These are phyloP conservation scores for Trialeurodes vaporariorum DNA, from an alignment of 1,140 invertebrate species.

Conservation along the genomic window DNA sequence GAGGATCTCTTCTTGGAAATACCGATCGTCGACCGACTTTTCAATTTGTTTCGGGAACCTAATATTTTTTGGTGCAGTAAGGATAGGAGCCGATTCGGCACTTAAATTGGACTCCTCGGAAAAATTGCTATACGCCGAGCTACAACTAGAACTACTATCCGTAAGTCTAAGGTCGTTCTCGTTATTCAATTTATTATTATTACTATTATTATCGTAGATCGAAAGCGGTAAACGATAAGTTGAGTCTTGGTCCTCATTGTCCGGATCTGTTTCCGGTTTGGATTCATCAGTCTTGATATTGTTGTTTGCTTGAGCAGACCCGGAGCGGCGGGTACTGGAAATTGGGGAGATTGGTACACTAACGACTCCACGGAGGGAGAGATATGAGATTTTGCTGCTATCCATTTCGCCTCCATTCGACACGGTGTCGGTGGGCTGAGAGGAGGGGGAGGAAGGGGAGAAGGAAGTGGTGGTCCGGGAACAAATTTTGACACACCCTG, in stretches of 20 bases:
- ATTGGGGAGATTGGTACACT: not conserved
- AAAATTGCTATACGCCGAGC: not conserved
- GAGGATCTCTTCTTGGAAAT: not conserved
- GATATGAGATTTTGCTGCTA: too few relatives aligned
- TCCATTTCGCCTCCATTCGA: too few relatives aligned
- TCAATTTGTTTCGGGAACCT: not conserved
- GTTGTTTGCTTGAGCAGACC: too few relatives aligned
- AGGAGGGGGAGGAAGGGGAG: too few relatives aligned
- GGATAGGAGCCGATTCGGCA: not conserved
- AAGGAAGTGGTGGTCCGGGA: too few relatives aligned
- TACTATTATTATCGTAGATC: not conserved
- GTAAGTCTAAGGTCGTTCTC: not conserved
- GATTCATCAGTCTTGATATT: not conserved
- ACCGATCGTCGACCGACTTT: not conserved
- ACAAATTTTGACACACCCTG: not conserved
- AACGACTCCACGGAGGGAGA: not conserved
- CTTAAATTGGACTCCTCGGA: too few relatives aligned
- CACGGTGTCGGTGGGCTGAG: too few relatives aligned
- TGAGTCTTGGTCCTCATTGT: not conserved
- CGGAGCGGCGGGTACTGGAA: too few relatives aligned
- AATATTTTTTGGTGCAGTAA: not conserved
- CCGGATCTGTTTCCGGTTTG: too few relatives aligned
- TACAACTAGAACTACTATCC: not conserved
- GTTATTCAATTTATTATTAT: too few relatives aligned
- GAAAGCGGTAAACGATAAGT: not conserved